Percentiles rank a stretch among this genome's conserved stretches.
Conservation (phyloP, 1,140 invertebrate genomes). For the Calycopis cecrops region DNA sequence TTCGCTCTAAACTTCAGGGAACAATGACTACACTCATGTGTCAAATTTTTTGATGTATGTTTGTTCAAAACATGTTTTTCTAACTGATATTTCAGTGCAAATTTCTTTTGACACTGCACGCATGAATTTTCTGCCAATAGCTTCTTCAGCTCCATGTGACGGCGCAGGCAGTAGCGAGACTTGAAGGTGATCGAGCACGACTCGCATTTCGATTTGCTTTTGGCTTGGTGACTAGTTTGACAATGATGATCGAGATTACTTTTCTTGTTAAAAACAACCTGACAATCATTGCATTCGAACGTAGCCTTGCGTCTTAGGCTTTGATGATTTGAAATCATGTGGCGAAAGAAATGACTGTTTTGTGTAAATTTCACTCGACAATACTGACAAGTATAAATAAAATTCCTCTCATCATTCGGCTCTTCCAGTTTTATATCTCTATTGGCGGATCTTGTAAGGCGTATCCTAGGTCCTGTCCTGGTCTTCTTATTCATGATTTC, state of each 20-base stretch:
- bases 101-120: conserved; percentile 62
- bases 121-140: conserved; percentile 54
- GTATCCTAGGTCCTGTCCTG: conserved; percentile 58
- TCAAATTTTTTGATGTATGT: conserved; percentile 54
- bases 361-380: conserved; percentile 61
- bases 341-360: conserved; percentile 61
- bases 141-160: conserved; percentile 61
- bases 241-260: conserved; percentile 53
- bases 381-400: conserved; percentile 62
- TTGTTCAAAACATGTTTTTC: conserved; percentile 56
- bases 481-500: conserved; percentile 62
- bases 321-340: conserved; percentile 62
- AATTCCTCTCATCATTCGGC: conserved; percentile 39
- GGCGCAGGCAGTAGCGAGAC: conserved; percentile 56
- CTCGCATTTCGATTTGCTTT: conserved; percentile 59
- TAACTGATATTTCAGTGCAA: conserved; percentile 46
- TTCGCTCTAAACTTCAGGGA: conserved; percentile 59
- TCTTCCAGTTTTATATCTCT: conserved; percentile 39
- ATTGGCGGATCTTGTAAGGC: conserved; percentile 43
- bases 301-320: conserved; percentile 48
- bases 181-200: conserved; percentile 61
- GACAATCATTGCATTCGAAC: conserved; percentile 62
- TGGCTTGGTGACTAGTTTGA: conserved; percentile 51
- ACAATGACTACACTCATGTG: conserved; percentile 54
- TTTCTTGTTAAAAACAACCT: conserved; percentile 59